Conservation (phyloP, 2,797 vertebrate genomes). For the Podargus strigoides region DNA sequence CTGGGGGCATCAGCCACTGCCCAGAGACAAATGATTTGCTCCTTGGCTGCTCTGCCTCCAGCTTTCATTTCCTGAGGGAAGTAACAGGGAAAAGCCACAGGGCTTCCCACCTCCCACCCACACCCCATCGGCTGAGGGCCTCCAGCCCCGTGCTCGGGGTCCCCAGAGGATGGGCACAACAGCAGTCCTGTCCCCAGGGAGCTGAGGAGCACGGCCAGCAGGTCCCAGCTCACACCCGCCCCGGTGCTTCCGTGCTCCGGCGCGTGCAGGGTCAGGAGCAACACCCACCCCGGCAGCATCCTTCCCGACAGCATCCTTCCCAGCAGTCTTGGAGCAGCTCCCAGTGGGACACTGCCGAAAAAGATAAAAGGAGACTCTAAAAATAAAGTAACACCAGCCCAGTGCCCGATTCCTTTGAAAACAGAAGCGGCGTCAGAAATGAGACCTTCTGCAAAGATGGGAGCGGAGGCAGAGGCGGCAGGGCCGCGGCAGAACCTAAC, state of each 20-base stretch:
- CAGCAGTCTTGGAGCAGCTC: slow-evolving; percentile 48
- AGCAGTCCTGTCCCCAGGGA: fast-evolving
- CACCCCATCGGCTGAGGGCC: background rate
- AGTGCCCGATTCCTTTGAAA: slow-evolving; percentile 14
- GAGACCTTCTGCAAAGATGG: background rate
- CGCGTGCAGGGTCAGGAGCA: background rate
- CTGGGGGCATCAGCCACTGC: background rate
- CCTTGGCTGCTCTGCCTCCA: background rate
- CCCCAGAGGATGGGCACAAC: fast-evolving
- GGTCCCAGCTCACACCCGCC: background rate
- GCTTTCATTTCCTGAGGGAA: background rate
- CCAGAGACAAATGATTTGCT: background rate
- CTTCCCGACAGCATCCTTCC: background rate
- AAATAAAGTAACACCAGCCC: slow-evolving; percentile 47
- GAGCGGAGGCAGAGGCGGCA: background rate
- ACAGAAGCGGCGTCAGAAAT: background rate
- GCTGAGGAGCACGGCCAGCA: background rate
- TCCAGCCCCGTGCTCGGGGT: too few species aligned
- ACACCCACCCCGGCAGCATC: background rate
- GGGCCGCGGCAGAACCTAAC: background rate
- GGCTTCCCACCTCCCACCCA: background rate
- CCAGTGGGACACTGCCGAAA: slow-evolving; percentile 48
- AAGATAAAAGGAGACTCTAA: slow-evolving; percentile 49
- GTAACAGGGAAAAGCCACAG: background rate
- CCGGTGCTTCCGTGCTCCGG: background rate